Evolutionary conservation across 2,113 vertebrate species (phyloP).

Genomic region (Collichthys lucidus): DNA sequence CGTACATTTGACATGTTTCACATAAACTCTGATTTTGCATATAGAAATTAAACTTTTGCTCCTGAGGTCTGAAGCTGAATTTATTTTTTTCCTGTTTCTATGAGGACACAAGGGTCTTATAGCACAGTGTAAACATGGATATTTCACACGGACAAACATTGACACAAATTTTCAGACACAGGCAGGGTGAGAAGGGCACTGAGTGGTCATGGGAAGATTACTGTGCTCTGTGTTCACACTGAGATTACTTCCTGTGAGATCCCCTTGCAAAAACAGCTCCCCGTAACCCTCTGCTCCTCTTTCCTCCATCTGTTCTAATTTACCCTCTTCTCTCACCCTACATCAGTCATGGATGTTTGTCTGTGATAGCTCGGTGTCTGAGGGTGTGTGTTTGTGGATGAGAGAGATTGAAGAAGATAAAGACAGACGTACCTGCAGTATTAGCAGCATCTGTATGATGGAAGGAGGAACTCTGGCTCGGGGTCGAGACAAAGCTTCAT

Average conservation of each 20-base stretch:
- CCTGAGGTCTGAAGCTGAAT: neutral
- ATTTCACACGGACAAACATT: conserved; percentile 12
- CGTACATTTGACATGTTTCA: neutral
- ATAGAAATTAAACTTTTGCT: neutral
- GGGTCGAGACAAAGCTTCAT: conserved; percentile 90
- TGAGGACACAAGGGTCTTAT: neutral
- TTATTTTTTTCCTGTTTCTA: neutral
- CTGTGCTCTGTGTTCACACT: conserved; percentile 40
- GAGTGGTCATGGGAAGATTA: conserved; percentile 75
- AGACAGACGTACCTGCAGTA: conserved; percentile 88
- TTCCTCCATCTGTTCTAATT: conserved; percentile 44
- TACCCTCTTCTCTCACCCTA: conserved; percentile 14
- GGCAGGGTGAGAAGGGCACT: conserved; percentile 30
- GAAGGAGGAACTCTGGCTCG: conserved; percentile 92
- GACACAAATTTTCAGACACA: neutral
- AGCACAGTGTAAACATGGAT: conserved; percentile 22
- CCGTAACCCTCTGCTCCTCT: conserved; percentile 10
- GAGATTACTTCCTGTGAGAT: conserved; percentile 73
- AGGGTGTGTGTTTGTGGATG: conserved; percentile 1
- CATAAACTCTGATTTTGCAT: neutral
- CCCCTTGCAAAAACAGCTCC: conserved; percentile 19
- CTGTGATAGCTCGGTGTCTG: neutral
- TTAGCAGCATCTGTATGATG: conserved; percentile 94
- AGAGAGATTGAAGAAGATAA: neutral
- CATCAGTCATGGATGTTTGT: conserved; percentile 17